These are phyloP conservation scores for Athalia rosae DNA, from an alignment of 2,888 invertebrate genomes.

Conservation along the genomic window DNA sequence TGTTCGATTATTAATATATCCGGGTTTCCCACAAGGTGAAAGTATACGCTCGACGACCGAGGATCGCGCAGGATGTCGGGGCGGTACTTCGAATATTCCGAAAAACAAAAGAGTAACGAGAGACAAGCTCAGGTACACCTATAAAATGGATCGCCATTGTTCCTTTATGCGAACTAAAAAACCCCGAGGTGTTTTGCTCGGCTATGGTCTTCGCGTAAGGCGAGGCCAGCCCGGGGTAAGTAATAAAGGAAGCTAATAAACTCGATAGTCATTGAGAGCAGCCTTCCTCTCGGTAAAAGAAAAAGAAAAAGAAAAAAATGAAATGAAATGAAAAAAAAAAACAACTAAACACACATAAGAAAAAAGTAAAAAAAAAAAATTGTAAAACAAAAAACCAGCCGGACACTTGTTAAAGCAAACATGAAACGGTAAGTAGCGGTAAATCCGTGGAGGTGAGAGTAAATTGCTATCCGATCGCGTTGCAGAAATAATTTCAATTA, in stretches of 20 bases:
- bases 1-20: neutral
- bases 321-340: neutral
- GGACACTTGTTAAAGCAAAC: constrained; percentile 15
- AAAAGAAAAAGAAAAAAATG: no score
- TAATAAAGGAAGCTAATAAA: constrained; percentile 20
- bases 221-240: neutral
- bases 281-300: neutral
- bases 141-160: neutral
- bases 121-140: neutral
- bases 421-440: neutral
- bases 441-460: neutral
- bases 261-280: constrained; percentile 5
- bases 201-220: neutral
- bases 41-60: constrained; percentile 2
- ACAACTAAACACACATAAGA: no score
- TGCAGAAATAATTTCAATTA: constrained; percentile 37
- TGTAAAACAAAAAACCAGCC: neutral
- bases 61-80: neutral
- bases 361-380: neutral
- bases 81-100: constrained; percentile 1
- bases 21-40: constrained; percentile 16
- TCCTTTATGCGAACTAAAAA: neutral
- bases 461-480: neutral
- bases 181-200: constrained; percentile 25
- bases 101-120: constrained; percentile 8